Percentiles rank a stretch among this genome's conserved stretches.
These are phyloP conservation scores for Dexiosoma caninum DNA, from an alignment of 2,888 invertebrate genomes.

Conservation along the genomic window DNA sequence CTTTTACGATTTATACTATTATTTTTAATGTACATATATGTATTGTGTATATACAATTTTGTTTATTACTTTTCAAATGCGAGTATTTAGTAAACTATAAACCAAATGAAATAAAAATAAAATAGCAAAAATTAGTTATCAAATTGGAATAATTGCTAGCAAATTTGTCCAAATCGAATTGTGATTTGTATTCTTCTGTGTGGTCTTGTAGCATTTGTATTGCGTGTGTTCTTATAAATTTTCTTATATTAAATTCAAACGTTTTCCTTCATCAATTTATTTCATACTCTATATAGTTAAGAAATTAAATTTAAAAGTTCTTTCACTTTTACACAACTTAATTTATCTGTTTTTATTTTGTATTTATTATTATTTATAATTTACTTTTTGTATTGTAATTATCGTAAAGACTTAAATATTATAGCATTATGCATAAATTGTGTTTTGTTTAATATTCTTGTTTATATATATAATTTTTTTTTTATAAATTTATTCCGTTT, in stretches of 20 bases:
- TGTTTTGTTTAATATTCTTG: slow-evolving; percentile 35
- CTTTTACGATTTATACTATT: too few species aligned
- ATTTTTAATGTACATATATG: too few species aligned
- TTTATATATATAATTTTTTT: slow-evolving; percentile 33
- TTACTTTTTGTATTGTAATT: slow-evolving; percentile 48
- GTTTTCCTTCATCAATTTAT: slow-evolving; percentile 1
- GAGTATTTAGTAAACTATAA: too few species aligned
- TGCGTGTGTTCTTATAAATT: slow-evolving; percentile 7
- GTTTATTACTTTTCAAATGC: too few species aligned
- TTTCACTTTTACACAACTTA: slow-evolving; percentile 61
- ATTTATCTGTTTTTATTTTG: slow-evolving; percentile 45
- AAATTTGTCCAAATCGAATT: too few species aligned
- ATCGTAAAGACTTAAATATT: slow-evolving; percentile 58
- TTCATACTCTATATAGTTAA: slow-evolving; percentile 34
- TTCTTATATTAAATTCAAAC: not conserved
- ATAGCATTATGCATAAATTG: slow-evolving; percentile 61
- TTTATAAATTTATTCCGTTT: slow-evolving; percentile 50
- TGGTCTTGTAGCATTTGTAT: slow-evolving; percentile 9
- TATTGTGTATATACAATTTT: too few species aligned
- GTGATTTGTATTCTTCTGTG: too few species aligned
- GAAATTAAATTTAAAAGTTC: slow-evolving; percentile 57
- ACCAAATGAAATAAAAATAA: too few species aligned
- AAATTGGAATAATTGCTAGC: too few species aligned
- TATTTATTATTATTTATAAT: slow-evolving; percentile 53
- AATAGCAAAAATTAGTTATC: too few species aligned